Conservation (phyloP, 2,888 invertebrate species). For the Sericinus montela region DNA sequence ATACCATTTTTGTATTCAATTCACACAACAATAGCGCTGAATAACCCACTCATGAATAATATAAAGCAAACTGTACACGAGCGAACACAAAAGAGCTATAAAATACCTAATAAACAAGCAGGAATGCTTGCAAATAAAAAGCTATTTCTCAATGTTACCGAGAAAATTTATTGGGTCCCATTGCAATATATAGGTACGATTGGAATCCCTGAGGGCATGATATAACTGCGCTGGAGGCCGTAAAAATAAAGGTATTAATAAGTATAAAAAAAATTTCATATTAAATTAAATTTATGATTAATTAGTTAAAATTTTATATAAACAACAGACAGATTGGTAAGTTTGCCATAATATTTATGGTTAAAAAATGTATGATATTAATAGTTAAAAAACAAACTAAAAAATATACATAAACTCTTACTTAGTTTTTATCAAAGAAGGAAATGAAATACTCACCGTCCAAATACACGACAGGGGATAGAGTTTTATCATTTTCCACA, state of each 20-base stretch:
- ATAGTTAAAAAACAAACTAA: too few relatives aligned
- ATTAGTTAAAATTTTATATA: too few relatives aligned
- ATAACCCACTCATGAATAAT: slow-evolving; percentile 29
- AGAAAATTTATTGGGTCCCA: slow-evolving; percentile 60
- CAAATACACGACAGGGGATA: slow-evolving; percentile 84
- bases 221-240: slow-evolving; percentile 3
- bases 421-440: too few relatives aligned
- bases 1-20: slow-evolving; percentile 20
- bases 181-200: slow-evolving; percentile 59
- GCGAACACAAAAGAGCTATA: slow-evolving; percentile 30
- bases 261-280: too few relatives aligned
- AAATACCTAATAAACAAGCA: slow-evolving; percentile 53
- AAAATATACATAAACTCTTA: too few relatives aligned
- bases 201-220: slow-evolving; percentile 24
- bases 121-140: slow-evolving; percentile 55
- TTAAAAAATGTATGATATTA: too few relatives aligned
- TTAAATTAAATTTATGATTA: too few relatives aligned
- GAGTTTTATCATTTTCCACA: slow-evolving; percentile 85
- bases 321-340: neutral
- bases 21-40: slow-evolving; percentile 20
- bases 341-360: too few relatives aligned
- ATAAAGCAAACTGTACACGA: slow-evolving; percentile 27
- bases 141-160: slow-evolving; percentile 53
- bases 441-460: slow-evolving; percentile 82
- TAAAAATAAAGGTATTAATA: slow-evolving; percentile 39